These are phyloP conservation scores for Macheiramphus alcinus DNA, from an alignment of 2,113 vertebrate genomes.

Conservation along the genomic window DNA sequence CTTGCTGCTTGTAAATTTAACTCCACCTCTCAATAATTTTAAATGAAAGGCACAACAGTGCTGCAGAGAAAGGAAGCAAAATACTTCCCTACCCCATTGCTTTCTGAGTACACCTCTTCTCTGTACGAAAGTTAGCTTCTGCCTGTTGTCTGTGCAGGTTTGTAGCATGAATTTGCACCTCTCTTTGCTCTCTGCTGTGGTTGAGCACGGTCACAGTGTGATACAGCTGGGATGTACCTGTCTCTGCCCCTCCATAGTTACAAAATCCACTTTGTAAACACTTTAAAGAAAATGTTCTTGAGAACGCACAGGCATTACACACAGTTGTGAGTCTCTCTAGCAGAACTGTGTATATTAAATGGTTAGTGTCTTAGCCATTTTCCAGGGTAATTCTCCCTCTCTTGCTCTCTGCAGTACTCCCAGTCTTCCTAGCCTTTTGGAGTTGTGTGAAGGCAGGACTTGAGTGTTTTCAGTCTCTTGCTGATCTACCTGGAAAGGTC, in stretches of 20 bases:
- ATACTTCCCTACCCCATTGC: fast-evolving
- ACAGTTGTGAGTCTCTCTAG: background rate
- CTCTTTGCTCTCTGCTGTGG: background rate
- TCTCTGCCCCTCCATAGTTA: background rate
- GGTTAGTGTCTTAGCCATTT: background rate
- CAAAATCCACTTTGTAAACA: background rate
- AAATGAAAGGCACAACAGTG: background rate
- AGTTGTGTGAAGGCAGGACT: background rate
- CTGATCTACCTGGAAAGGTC: background rate
- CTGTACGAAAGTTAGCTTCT: background rate
- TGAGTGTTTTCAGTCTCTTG: background rate
- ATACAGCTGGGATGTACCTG: background rate
- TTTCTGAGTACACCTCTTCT: background rate
- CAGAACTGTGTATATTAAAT: background rate
- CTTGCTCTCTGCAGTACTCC: background rate
- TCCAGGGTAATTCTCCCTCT: background rate
- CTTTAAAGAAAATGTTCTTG: background rate
- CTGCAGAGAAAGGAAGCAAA: background rate
- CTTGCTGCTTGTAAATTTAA: slow-evolving; percentile 5
- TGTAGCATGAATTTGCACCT: background rate
- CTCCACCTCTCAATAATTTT: background rate
- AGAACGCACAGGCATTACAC: background rate
- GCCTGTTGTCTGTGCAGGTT: fast-evolving
- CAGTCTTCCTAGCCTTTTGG: background rate
- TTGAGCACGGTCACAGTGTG: fast-evolving